phyloP scores from a whole-genome alignment of 2,113 vertebrate genomes.

The Aldabrachelys gigantea region DNA sequence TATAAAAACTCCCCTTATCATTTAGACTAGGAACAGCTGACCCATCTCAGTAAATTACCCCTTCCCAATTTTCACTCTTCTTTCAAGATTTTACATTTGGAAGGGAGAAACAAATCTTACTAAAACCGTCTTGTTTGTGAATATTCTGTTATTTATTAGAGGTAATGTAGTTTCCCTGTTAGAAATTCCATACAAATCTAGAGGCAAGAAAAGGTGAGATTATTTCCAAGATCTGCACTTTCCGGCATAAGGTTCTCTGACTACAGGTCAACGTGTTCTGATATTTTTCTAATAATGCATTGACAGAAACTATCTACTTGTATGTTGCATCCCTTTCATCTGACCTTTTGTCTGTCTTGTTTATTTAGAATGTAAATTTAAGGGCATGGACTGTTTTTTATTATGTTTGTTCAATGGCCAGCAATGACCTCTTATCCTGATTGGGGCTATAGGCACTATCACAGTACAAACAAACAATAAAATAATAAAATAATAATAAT shows the following conservation, averaged over 20 bases:
- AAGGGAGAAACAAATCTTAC: background rate
- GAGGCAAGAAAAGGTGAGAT: background rate
- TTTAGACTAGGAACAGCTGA: background rate
- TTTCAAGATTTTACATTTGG: background rate
- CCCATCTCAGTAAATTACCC: background rate
- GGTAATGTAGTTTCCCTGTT: background rate
- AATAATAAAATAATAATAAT: background rate
- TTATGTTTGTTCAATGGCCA: background rate
- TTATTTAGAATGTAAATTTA: background rate
- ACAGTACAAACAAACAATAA: background rate
- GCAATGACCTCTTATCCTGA: background rate
- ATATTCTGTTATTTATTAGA: background rate
- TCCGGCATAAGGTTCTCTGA: background rate
- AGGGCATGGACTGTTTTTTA: background rate
- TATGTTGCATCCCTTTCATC: background rate
- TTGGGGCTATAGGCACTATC: background rate
- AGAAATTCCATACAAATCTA: background rate
- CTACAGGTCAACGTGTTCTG: fast-evolving
- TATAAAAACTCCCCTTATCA: background rate
- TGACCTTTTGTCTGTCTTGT: background rate
- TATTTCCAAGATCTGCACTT: background rate
- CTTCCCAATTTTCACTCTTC: slow-evolving; percentile 12
- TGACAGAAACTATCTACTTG: background rate
- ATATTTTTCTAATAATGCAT: background rate
- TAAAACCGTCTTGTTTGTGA: fast-evolving